Evolutionary conservation across 2,113 vertebrate species (phyloP).

Genomic region (Budorcas taxicolor): DNA sequence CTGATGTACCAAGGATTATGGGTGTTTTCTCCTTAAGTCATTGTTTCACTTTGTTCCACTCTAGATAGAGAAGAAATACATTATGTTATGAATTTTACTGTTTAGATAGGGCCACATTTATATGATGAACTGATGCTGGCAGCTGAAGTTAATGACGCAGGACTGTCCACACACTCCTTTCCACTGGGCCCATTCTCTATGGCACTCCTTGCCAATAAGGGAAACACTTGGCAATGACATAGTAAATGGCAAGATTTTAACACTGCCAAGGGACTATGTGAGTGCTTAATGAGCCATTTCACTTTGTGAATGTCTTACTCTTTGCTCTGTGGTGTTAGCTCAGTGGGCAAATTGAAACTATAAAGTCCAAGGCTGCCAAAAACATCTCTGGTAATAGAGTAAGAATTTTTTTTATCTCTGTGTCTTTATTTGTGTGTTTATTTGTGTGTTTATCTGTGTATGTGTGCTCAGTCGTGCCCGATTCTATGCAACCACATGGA

Average conservation of each 20-base stretch:
- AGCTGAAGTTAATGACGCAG: conserved; percentile 17
- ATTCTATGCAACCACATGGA: neutral
- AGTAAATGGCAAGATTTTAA: conserved; percentile 54
- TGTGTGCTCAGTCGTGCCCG: rapidly evolving
- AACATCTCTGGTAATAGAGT: neutral
- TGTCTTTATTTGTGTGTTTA: neutral
- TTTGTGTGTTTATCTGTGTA: neutral
- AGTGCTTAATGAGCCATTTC: conserved; percentile 60
- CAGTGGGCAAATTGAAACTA: conserved; percentile 45
- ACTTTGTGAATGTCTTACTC: conserved; percentile 47
- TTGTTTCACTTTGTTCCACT: neutral
- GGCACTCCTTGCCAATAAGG: conserved; percentile 23
- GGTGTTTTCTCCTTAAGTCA: neutral
- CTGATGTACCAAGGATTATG: neutral
- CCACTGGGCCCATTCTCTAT: neutral
- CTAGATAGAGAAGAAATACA: neutral
- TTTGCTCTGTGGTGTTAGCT: conserved; percentile 49
- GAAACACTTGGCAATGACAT: conserved; percentile 43
- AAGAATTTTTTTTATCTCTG: neutral
- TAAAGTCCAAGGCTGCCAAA: neutral
- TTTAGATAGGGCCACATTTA: neutral
- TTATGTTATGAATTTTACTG: neutral
- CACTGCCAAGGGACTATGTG: conserved; percentile 43
- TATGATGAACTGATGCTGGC: neutral
- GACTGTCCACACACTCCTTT: conserved; percentile 25